A percentile compares a stretch with the other conserved stretches of the same genome.
These are phyloP conservation scores for Drosophila suboccidentalis DNA, from an alignment of 2,888 invertebrate species.

Conservation along the genomic window DNA sequence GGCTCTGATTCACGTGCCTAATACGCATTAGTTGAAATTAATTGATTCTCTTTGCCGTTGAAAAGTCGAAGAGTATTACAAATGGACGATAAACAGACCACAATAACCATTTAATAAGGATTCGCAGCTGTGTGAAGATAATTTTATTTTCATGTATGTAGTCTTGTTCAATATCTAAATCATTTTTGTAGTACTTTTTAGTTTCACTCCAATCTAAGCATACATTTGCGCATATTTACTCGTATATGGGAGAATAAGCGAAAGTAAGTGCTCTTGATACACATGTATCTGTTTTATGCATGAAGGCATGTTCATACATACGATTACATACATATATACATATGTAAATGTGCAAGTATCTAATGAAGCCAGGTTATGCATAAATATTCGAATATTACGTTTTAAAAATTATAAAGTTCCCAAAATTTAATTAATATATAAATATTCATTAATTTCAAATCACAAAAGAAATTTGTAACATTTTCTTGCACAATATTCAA, in stretches of 20 bases:
- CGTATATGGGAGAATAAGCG: conserved; percentile 12
- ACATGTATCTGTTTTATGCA: conserved; percentile 27
- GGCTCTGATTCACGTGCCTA: conserved; percentile 4
- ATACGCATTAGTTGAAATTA: conserved; percentile 14
- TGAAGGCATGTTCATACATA: not conserved
- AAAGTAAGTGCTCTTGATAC: conserved; percentile 22
- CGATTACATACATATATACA: not conserved
- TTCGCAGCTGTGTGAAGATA: not conserved
- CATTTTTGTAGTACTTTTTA: not conserved
- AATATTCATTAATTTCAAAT: not conserved
- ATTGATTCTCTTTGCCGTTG: not conserved
- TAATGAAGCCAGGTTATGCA: not conserved
- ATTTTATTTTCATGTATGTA: conserved; percentile 4
- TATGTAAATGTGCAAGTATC: conserved; percentile 3
- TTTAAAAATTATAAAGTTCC: not conserved
- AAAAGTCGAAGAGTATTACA: conserved; percentile 1
- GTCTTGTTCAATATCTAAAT: not conserved
- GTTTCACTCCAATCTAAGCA: conserved; percentile 8
- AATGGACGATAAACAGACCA: conserved; percentile 1
- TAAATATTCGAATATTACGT: not conserved
- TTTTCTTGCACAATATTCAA: conserved; percentile 1
- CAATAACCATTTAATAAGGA: not conserved
- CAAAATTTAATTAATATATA: not conserved
- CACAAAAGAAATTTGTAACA: conserved; percentile 3
- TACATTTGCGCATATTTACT: conserved; percentile 17